Base-by-base conservation (phyloP, 2,888 invertebrate species). In the Itoplectis maculator region DNA sequence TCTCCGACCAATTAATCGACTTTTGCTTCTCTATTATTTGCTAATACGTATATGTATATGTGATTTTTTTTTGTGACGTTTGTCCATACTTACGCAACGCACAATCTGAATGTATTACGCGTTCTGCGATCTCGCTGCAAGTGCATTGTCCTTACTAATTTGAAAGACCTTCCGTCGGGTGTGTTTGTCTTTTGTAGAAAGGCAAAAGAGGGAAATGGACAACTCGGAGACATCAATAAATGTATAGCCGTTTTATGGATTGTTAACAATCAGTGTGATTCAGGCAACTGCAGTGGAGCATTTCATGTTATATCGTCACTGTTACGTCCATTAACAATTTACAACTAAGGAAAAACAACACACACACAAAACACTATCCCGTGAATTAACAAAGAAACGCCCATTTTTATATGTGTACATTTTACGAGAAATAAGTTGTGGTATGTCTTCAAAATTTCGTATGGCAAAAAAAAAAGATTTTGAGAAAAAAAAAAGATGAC, bases 241-340 rank as follows among this genome's bases (percentile, higher is more conserved):
- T 72, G 23, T 73, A 29, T 47, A 47, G 59, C 9, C 40, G 56
- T 73, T 45, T 42, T 49, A 59, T 59, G 18, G 59, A 59, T 59
- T 45, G 59, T 35, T 73, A 45, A 56, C 40, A 45, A 68, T 49
- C 49, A 45, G 40, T 81, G 72, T 73, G 61, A 72, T 81, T 72
- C 49, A 37, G 61, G 23, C 59, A 61, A 73, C 51, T 2, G 61
- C 73, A 63, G 45, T 54, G 59, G 61, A 73, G 40, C 47, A 65
- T 69, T 59, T 29, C 35, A 47, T 47, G 37, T 49, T 74, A 74
- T 68, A 72, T 72, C 29, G 45, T 73, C 77, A 73, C 68, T 77
- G 73, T 68, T 77, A 81, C 81, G 81, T 81, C 81, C 81, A 73
- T 77, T 81, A 73, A 77, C 42, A 23, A 77, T 81, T 54, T 66